Percentiles rank a stretch among this genome's conserved stretches.
These are phyloP conservation scores for Crotalus viridis DNA, from an alignment of 2,113 vertebrate genomes.

Conservation along the genomic window DNA sequence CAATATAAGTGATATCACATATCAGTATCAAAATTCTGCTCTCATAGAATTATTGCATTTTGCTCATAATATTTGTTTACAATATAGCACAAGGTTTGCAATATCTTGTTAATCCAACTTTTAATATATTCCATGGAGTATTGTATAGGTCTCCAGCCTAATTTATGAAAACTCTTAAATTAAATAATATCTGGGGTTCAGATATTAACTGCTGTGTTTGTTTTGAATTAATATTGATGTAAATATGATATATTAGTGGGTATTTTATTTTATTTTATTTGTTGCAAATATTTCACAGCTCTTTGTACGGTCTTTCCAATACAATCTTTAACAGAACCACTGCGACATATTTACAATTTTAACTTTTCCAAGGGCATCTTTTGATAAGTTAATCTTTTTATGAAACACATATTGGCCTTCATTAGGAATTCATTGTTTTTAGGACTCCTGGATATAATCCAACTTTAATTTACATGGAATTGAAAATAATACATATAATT, in stretches of 20 bases:
- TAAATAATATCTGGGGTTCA: slow-evolving; percentile 24
- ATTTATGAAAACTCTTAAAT: slow-evolving; percentile 7
- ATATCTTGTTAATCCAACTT: background rate
- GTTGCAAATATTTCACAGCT: slow-evolving; percentile 48
- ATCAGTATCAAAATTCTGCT: background rate
- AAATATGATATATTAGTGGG: slow-evolving; percentile 17
- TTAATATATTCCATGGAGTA: background rate
- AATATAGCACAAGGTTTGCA: background rate
- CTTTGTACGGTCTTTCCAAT: slow-evolving; percentile 38
- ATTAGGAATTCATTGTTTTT: slow-evolving; percentile 55
- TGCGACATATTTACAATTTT: slow-evolving; percentile 54
- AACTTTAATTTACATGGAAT: slow-evolving; percentile 35
- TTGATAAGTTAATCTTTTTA: slow-evolving; percentile 48
- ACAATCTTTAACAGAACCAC: slow-evolving; percentile 52
- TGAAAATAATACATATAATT: slow-evolving; percentile 47
- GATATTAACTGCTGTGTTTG: slow-evolving; percentile 27
- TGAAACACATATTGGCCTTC: slow-evolving; percentile 40
- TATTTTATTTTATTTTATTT: background rate
- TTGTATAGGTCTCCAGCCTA: background rate
- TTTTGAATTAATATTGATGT: slow-evolving; percentile 46
- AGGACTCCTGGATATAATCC: slow-evolving; percentile 49
- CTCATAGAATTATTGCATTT: background rate
- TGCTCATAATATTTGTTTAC: background rate
- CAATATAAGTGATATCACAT: background rate
- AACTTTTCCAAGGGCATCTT: slow-evolving; percentile 47